These are phyloP conservation scores for Sycophila sp. DNA, from an alignment of 1,140 invertebrate genomes.

Conservation along the genomic window DNA sequence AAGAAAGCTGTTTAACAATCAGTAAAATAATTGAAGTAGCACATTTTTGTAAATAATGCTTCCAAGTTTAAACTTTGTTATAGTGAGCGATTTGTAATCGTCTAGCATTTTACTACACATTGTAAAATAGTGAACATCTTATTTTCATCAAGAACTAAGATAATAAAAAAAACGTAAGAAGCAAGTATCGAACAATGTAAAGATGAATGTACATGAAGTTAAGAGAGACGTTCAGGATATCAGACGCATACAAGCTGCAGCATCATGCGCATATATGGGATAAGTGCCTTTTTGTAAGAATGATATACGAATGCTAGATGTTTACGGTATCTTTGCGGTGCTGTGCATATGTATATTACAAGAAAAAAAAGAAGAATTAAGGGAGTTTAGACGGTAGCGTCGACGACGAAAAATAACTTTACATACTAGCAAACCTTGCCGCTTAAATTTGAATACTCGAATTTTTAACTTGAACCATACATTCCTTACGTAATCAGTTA, in stretches of 20 bases:
- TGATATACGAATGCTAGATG: slow-evolving; percentile 33
- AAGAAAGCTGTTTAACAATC: slow-evolving; percentile 20
- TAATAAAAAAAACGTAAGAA: slow-evolving; percentile 24
- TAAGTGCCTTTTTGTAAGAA: slow-evolving; percentile 48
- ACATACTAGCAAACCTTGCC: slow-evolving; percentile 8
- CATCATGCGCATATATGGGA: slow-evolving; percentile 37
- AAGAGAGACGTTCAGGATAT: slow-evolving; percentile 17
- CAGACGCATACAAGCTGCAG: slow-evolving; percentile 9
- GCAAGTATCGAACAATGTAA: slow-evolving; percentile 8
- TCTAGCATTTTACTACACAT: slow-evolving; percentile 26
- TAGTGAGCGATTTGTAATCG: slow-evolving; percentile 24
- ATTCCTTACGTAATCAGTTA: slow-evolving; percentile 33
- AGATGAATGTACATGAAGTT: slow-evolving; percentile 11
- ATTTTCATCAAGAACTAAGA: slow-evolving; percentile 33
- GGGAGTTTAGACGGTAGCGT: slow-evolving; percentile 21
- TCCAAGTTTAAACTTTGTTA: slow-evolving; percentile 37
- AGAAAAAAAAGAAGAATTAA: slow-evolving; percentile 21
- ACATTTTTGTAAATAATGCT: slow-evolving; percentile 35
- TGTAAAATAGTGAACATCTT: slow-evolving; percentile 35
- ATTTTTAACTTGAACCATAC: slow-evolving; percentile 35
- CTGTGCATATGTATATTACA: slow-evolving; percentile 25
- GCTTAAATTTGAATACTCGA: slow-evolving; percentile 23
- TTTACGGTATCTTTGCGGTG: slow-evolving; percentile 23
- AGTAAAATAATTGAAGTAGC: slow-evolving; percentile 2
- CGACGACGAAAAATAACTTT: slow-evolving; percentile 28